Percentiles rank a stretch among this genome's conserved stretches.
phyloP scores from a whole-genome alignment of 2,797 vertebrate genomes.

The Buceros bicornis region DNA sequence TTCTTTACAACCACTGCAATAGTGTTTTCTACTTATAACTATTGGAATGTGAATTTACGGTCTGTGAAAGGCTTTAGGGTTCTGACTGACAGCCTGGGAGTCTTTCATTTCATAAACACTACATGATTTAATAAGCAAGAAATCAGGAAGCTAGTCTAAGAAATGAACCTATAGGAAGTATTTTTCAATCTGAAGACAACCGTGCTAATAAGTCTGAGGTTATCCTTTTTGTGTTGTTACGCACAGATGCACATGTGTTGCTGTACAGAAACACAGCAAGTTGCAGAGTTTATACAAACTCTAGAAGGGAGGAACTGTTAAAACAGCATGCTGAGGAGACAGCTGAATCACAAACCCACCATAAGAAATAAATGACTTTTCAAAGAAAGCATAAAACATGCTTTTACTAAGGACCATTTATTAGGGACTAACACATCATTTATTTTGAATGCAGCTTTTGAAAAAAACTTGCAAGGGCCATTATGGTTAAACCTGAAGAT shows the following conservation, averaged over 20 bases:
- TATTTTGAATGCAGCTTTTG: slow-evolving; percentile 47
- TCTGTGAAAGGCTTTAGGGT: slow-evolving; percentile 45
- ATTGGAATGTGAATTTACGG: slow-evolving; percentile 64
- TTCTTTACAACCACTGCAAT: slow-evolving; percentile 20
- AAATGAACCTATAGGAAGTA: slow-evolving; percentile 34
- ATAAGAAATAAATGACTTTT: slow-evolving; percentile 27
- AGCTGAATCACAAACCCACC: slow-evolving; percentile 18
- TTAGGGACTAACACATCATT: slow-evolving; percentile 60
- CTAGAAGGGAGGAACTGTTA: not conserved
- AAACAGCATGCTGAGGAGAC: not conserved
- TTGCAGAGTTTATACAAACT: not conserved
- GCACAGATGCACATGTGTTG: not conserved
- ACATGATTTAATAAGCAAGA: slow-evolving; percentile 56
- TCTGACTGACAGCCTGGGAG: slow-evolving; percentile 62
- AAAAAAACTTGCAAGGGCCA: not conserved
- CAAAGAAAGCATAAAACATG: slow-evolving; percentile 29
- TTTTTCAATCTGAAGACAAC: slow-evolving; percentile 11
- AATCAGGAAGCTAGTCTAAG: slow-evolving; percentile 36
- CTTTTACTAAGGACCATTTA: slow-evolving; percentile 51
- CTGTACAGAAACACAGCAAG: slow-evolving; percentile 7
- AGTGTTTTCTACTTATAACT: slow-evolving; percentile 55
- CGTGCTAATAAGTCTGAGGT: not conserved
- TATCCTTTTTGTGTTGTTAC: not conserved
- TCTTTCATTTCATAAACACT: slow-evolving; percentile 42
- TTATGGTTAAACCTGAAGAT: slow-evolving; percentile 26